Conservation (phyloP, 2,113 vertebrate genomes). For the Eleginops maclovinus region DNA sequence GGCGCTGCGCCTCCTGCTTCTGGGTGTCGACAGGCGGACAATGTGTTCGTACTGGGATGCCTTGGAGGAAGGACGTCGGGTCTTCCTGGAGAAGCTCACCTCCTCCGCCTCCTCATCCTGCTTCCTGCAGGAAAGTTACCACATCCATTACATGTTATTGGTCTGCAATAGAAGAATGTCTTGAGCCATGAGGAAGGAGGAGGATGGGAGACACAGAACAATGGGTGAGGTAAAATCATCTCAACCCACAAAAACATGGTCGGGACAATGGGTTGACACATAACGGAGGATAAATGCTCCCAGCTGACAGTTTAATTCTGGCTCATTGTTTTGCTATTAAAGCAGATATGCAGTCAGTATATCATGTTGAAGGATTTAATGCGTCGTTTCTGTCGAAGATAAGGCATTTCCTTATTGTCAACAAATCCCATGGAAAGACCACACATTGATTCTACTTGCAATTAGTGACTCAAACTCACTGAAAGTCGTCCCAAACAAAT, state of each 20-base stretch:
- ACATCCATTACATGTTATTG: slow-evolving; percentile 36
- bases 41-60: slow-evolving; percentile 54
- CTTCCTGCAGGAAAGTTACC: slow-evolving; percentile 68
- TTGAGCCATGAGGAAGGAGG: slow-evolving; percentile 10
- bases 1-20: slow-evolving; percentile 30
- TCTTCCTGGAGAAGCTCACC: slow-evolving; percentile 60
- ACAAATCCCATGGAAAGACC: too few relatives aligned
- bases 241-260: slow-evolving; percentile 20
- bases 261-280: background rate
- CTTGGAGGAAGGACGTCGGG: slow-evolving; percentile 49
- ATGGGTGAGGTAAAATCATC: slow-evolving; percentile 49
- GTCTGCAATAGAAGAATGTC: slow-evolving; percentile 50
- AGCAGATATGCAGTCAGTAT: background rate
- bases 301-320: background rate
- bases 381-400: background rate
- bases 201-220: slow-evolving; percentile 26
- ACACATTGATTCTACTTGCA: too few relatives aligned
- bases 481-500: too few relatives aligned
- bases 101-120: slow-evolving; percentile 1
- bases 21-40: slow-evolving; percentile 71
- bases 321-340: slow-evolving; percentile 17
- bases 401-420: too few relatives aligned
- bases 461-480: too few relatives aligned
- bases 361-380: background rate
- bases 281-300: background rate